phyloP scores from a whole-genome alignment of 2,888 invertebrate genomes.

The Oithona nana region DNA sequence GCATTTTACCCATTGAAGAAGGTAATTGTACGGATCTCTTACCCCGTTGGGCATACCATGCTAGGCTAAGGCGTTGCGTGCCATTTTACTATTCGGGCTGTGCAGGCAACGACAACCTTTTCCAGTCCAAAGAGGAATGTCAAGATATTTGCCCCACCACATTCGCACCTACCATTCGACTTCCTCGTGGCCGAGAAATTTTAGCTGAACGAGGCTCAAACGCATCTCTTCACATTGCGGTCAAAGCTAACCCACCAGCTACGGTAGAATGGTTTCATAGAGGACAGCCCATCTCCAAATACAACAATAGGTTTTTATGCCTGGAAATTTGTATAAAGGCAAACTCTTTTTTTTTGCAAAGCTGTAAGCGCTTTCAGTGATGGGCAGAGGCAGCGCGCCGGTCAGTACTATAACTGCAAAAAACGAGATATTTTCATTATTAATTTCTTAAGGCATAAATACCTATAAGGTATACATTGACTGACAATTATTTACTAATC shows the following conservation, averaged over 20 bases:
- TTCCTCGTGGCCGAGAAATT: constrained; percentile 5
- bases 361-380: too few relatives aligned
- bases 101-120: constrained; percentile 15
- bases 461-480: background rate
- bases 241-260: constrained; percentile 7
- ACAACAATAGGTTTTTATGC: too few relatives aligned
- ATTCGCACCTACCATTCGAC: constrained; percentile 5
- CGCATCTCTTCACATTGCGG: background rate
- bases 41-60: constrained; percentile 1
- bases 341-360: too few relatives aligned
- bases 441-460: too few relatives aligned
- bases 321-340: too few relatives aligned
- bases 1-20: constrained; percentile 19
- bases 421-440: too few relatives aligned
- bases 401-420: too few relatives aligned
- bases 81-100: constrained; percentile 17
- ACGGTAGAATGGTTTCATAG: constrained; percentile 9
- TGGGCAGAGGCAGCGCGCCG: too few relatives aligned
- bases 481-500: background rate
- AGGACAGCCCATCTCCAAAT: background rate
- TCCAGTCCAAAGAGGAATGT: constrained; percentile 1
- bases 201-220: background rate
- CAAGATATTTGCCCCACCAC: constrained; percentile 1
- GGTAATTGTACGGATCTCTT: background rate
- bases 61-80: constrained; percentile 6